Percentiles rank a stretch among this genome's conserved stretches.
phyloP scores from a whole-genome alignment of 2,797 vertebrate species.

The Gymnocypris eckloni region DNA sequence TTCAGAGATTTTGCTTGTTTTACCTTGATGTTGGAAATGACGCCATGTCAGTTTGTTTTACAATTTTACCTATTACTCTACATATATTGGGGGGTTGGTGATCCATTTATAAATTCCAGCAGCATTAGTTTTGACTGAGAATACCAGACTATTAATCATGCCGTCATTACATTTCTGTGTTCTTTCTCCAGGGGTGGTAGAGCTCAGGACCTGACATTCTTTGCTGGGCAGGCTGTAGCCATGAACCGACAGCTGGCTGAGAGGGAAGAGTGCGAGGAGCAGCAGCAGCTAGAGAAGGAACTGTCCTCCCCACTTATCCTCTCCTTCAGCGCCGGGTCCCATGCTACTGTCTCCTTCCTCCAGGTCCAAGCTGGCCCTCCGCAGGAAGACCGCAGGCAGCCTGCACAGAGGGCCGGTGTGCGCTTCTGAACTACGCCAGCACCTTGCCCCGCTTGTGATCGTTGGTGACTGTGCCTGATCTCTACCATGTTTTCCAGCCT shows the following conservation, averaged over 20 bases:
- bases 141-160: not conserved
- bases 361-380: constrained; percentile 88
- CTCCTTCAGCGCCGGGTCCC: constrained; percentile 84
- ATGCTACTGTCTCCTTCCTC: constrained; percentile 89
- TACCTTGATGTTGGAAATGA: not conserved
- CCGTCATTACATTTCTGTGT: not conserved
- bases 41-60: not conserved
- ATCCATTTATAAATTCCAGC: not conserved
- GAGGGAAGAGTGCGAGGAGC: constrained; percentile 83
- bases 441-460: constrained; percentile 86
- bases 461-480: constrained; percentile 88
- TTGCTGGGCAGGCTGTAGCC: constrained; percentile 92
- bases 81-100: not conserved
- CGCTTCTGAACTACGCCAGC: constrained; percentile 79
- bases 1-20: not conserved
- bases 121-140: not conserved
- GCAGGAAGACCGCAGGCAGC: constrained; percentile 85
- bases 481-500: not conserved
- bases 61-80: not conserved
- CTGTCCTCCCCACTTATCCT: constrained; percentile 78
- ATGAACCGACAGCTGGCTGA: constrained; percentile 93
- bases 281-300: constrained; percentile 79
- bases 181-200: constrained; percentile 83
- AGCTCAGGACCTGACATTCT: constrained; percentile 94
- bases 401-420: constrained; percentile 79